Base-by-base conservation (phyloP, 1,140 invertebrate species). In the Nebria ingens region DNA sequence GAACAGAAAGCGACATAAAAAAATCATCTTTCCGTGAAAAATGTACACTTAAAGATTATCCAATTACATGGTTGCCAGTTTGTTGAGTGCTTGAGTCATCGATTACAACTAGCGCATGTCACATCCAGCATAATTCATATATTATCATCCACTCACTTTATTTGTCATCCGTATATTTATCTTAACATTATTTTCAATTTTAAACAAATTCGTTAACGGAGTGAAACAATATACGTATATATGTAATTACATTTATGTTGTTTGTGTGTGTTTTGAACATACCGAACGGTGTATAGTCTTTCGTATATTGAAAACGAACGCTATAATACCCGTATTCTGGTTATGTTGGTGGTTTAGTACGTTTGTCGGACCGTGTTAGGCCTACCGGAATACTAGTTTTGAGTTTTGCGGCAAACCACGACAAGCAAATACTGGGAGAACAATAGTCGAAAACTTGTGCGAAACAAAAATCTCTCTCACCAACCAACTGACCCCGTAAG, bases 351-450 rank as follows among this genome's bases (percentile, higher is more conserved):
- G 40, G 40, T 45, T 45, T 45, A 12, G 40, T 45, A 17, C 40
- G 40, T 45, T 45, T 17, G 40, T 17, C 40, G 25, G 25, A 9
- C 40, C 40, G 9, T n/a, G n/a, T n/a, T n/a, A n/a, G 17, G 40
- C 40, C 9, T 45, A 17, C 17, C 17, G 40, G 40, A 17, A 45
- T 45, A 45, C 40, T 45, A 45, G 40, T 45, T 45, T 45, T 45
- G 9, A 45, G 40, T 45, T 45, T 45, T 17, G 40, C 40, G 40
- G 40, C 17, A 12, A 12, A 45, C 40, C 40, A 4, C 40, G 40
- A 45, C 40, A 45, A 45, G 40, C 40, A 45, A 45, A 45, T 45
- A 45, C 40, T 45, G n/a, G n/a, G n/a, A 45, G 40, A 45, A 45
- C 40, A 45, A 45, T 45, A 45, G 9, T 3, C n/a, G n/a, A n/a